These are phyloP conservation scores for Glyphotaelius pellucidus DNA, from an alignment of 2,888 invertebrate genomes.

Conservation along the genomic window DNA sequence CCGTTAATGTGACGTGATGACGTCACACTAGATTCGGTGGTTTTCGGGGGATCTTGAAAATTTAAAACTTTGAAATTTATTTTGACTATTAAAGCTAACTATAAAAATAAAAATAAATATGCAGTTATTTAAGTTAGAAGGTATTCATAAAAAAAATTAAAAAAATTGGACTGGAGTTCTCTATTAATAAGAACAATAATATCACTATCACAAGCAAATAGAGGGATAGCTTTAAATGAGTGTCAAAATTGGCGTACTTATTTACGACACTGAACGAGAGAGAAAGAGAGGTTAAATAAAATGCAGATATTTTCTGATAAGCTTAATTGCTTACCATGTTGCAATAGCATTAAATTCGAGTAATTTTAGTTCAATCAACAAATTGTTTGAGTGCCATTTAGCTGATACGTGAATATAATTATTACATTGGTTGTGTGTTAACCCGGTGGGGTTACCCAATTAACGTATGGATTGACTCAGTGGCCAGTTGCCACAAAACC, in stretches of 20 bases:
- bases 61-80: too few relatives aligned
- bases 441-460: background rate
- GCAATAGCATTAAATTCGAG: background rate
- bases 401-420: background rate
- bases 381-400: background rate
- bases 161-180: too few relatives aligned
- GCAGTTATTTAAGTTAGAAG: too few relatives aligned
- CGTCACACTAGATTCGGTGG: too few relatives aligned
- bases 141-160: too few relatives aligned
- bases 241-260: background rate
- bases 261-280: background rate
- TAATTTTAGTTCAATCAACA: background rate
- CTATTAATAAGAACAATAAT: too few relatives aligned
- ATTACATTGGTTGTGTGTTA: background rate
- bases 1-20: too few relatives aligned
- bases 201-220: too few relatives aligned
- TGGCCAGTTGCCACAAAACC: background rate
- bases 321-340: background rate
- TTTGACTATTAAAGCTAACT: too few relatives aligned
- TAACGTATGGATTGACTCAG: background rate
- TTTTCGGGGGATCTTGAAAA: too few relatives aligned
- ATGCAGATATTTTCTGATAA: background rate
- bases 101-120: too few relatives aligned
- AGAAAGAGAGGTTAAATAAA: background rate
- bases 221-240: too few relatives aligned